Percentiles rank a stretch among this genome's conserved stretches.
Conservation (phyloP, 2,888 invertebrate genomes). For the Lymantria monacha region DNA sequence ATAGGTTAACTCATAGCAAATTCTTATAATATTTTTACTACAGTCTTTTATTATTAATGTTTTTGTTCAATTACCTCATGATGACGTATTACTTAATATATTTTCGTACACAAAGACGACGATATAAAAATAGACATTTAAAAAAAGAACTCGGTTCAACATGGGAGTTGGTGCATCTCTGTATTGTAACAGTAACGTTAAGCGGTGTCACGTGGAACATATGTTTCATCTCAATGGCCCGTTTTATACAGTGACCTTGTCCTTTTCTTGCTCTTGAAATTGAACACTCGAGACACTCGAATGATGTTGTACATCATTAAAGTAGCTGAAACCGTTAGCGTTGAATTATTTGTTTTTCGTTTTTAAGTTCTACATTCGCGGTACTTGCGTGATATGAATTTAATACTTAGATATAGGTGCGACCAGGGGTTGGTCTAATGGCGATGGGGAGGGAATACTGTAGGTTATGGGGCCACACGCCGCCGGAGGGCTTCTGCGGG, state of each 20-base stretch:
- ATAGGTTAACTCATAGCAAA: background rate
- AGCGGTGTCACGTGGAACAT: conserved; percentile 27
- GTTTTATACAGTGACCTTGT: conserved; percentile 38
- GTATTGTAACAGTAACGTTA: conserved; percentile 18
- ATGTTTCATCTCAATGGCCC: conserved; percentile 41
- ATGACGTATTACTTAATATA: background rate
- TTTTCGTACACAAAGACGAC: conserved; percentile 4
- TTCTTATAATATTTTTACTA: background rate
- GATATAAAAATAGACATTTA: background rate
- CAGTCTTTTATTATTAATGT: background rate
- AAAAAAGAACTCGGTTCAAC: conserved; percentile 7
- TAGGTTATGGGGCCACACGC: too few species aligned
- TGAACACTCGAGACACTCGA: conserved; percentile 1
- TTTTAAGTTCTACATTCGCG: too few species aligned
- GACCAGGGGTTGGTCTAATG: too few species aligned
- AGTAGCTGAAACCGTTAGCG: too few species aligned
- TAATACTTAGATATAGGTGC: too few species aligned
- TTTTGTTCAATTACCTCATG: background rate
- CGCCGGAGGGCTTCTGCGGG: too few species aligned
- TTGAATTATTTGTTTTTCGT: too few species aligned
- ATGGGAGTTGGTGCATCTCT: conserved; percentile 10
- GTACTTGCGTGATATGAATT: too few species aligned
- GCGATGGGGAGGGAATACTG: too few species aligned
- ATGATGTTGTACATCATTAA: too few species aligned
- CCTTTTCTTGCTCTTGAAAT: conserved; percentile 35